phyloP scores from a whole-genome alignment of 2,113 vertebrate species.

The Tauraco erythrolophus region DNA sequence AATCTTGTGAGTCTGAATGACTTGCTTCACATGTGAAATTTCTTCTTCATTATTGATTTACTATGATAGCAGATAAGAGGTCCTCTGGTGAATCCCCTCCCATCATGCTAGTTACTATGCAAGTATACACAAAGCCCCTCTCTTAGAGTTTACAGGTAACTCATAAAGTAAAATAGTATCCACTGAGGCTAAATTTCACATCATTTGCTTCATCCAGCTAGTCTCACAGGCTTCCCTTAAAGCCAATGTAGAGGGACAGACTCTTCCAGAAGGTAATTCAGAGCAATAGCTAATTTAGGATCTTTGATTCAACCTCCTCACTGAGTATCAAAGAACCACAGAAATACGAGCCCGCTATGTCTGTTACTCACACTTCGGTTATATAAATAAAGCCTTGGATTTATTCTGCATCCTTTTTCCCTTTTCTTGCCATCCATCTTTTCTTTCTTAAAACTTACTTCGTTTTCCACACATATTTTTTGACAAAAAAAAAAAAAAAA shows the following conservation, averaged over 20 bases:
- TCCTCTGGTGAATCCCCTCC: not conserved
- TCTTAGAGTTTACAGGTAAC: not conserved
- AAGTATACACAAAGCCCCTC: not conserved
- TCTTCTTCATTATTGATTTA: not conserved
- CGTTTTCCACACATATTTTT: not conserved
- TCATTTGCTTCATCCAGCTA: not conserved
- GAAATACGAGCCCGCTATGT: not conserved
- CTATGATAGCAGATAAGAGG: not conserved
- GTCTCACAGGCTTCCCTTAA: not conserved
- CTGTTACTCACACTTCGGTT: not conserved
- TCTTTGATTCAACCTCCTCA: not conserved
- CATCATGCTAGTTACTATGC: not conserved
- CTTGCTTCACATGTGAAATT: not conserved
- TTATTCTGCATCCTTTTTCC: not conserved
- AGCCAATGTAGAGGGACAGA: not conserved
- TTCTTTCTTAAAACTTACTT: not conserved
- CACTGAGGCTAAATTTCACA: not conserved
- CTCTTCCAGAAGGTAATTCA: not conserved
- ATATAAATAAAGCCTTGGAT: not conserved
- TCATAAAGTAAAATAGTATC: not conserved
- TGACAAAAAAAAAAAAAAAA: not conserved
- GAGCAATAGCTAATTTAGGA: not conserved
- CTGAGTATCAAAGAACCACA: not conserved
- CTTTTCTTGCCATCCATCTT: not conserved
- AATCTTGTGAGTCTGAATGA: not conserved